Evolutionary conservation across 2,797 vertebrate species (phyloP).

Genomic region (Hemibagrus guttatus): DNA sequence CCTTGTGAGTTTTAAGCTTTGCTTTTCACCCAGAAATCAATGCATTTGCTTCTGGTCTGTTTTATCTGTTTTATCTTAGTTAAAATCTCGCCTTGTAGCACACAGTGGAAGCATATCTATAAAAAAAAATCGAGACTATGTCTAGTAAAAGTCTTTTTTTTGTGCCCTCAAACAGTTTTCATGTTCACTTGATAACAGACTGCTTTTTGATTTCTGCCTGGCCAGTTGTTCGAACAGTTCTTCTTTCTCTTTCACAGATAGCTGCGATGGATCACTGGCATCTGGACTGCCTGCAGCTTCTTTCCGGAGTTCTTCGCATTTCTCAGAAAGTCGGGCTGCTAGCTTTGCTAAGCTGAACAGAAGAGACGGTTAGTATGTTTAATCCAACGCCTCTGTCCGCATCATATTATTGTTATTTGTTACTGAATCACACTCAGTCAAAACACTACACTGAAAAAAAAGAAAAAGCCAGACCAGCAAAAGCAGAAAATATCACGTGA

Average conservation of each 20-base stretch:
- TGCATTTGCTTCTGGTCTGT: not conserved
- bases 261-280: constrained; percentile 85
- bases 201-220: constrained; percentile 12
- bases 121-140: constrained; percentile 8
- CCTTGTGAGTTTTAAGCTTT: not conserved
- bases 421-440: not conserved
- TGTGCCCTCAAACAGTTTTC: not conserved
- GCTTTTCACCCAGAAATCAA: not conserved
- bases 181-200: not conserved
- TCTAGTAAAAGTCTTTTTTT: not conserved
- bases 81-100: not conserved
- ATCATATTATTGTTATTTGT: not conserved
- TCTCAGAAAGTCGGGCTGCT: constrained; percentile 84
- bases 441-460: not conserved
- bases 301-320: constrained; percentile 90
- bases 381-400: not conserved
- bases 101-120: not conserved
- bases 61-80: not conserved
- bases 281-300: constrained; percentile 82
- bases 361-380: constrained; percentile 85
- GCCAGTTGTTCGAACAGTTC: constrained; percentile 24
- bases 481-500: too few relatives aligned
- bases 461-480: too few relatives aligned
- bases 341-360: constrained; percentile 89
- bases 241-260: constrained; percentile 77